phyloP scores from a whole-genome alignment of 2,797 vertebrate genomes.

The Pipistrellus pygmaeus region DNA sequence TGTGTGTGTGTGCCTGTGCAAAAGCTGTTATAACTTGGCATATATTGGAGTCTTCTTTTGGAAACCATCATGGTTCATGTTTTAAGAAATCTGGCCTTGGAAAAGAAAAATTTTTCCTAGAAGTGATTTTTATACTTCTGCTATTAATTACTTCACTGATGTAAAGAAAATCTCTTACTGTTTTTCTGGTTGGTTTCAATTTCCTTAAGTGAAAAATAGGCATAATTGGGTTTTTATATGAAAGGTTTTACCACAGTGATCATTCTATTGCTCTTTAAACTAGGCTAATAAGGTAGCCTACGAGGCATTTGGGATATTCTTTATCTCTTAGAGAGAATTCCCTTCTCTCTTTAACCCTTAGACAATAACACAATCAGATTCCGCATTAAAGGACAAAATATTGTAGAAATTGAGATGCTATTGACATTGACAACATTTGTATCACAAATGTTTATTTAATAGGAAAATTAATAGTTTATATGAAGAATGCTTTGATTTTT shows the following conservation, averaged over 20 bases:
- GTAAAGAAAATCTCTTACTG: neutral
- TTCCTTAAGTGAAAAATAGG: neutral
- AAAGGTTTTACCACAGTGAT: neutral
- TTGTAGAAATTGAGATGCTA: neutral
- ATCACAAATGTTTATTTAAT: neutral
- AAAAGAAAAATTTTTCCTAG: neutral
- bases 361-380: neutral
- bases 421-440: neutral
- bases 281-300: neutral
- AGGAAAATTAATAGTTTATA: neutral
- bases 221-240: neutral
- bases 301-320: neutral
- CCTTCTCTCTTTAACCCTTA: neutral
- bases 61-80: neutral
- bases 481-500: neutral
- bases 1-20: fast-evolving
- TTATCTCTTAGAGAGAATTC: neutral
- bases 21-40: neutral
- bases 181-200: neutral
- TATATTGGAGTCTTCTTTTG: neutral
- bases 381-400: neutral
- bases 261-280: neutral
- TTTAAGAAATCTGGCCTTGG: neutral
- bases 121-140: neutral
- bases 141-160: neutral